Evolutionary conservation across 37 sponge, comb jelly and placozoan species (phyloP).

Genomic region (Halisarca cf. caerulea): DNA sequence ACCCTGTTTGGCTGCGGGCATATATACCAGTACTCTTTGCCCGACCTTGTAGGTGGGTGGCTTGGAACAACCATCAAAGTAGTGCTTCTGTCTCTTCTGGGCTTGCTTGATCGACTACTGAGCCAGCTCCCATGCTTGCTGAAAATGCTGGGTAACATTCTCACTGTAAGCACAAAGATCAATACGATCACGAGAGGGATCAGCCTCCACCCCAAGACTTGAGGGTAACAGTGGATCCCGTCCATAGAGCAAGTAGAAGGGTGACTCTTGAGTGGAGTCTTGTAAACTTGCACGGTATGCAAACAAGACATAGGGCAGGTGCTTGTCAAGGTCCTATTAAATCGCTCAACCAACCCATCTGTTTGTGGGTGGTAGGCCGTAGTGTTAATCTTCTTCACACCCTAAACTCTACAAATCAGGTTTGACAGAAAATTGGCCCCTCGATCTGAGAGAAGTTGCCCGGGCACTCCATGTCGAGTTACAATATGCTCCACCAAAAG

Average conservation of each 20-base stretch:
- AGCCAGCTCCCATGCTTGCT: slow-evolving; percentile 49
- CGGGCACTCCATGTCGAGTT: slow-evolving; percentile 59
- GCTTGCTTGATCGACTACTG: slow-evolving; percentile 19
- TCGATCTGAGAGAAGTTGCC: slow-evolving; percentile 46
- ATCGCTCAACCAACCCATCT: slow-evolving; percentile 43
- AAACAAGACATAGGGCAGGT: slow-evolving; percentile 29
- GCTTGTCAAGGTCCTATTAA: slow-evolving; percentile 8
- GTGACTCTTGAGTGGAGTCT: slow-evolving; percentile 7
- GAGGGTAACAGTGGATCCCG: too few species aligned
- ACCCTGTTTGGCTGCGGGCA: slow-evolving; percentile 33
- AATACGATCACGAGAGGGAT: neutral
- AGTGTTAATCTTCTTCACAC: slow-evolving; percentile 50
- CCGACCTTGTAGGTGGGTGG: neutral
- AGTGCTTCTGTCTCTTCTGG: slow-evolving; percentile 33
- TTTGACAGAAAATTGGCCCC: slow-evolving; percentile 26
- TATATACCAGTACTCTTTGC: slow-evolving; percentile 40
- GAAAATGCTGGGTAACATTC: neutral
- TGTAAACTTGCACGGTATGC: slow-evolving; percentile 30
- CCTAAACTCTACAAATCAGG: slow-evolving; percentile 29
- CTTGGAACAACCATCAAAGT: slow-evolving; percentile 27
- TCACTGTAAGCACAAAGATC: slow-evolving; percentile 35
- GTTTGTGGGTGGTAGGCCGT: slow-evolving; percentile 55
- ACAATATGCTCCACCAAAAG: slow-evolving; percentile 46
- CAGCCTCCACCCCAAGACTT: neutral
- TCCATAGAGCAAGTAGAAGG: neutral